Percentiles rank a stretch among this genome's conserved stretches.
phyloP scores from a whole-genome alignment of 2,113 vertebrate species.

The Crotalus viridis region DNA sequence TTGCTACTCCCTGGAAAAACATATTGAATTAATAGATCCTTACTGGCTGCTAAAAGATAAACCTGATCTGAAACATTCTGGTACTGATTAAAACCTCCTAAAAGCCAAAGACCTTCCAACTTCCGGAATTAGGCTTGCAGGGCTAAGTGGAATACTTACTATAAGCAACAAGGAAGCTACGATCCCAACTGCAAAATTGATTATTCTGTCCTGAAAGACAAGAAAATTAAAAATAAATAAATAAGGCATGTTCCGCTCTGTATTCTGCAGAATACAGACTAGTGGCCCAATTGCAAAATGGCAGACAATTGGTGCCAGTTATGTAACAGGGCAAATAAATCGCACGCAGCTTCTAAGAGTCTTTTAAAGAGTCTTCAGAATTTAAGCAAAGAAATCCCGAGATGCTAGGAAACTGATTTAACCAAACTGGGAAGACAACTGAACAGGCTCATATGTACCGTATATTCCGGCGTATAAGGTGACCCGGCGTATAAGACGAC shows the following conservation, averaged over 20 bases:
- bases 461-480: too few relatives aligned
- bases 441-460: too few relatives aligned
- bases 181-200: constrained; percentile 88
- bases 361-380: not conserved
- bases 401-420: not conserved
- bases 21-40: not conserved
- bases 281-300: not conserved
- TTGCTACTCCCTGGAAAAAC: too few relatives aligned
- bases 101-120: not conserved
- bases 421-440: not conserved
- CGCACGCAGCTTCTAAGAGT: not conserved
- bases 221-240: not conserved
- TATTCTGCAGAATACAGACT: not conserved
- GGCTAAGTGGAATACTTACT: constrained; percentile 77
- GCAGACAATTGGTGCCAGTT: not conserved
- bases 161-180: constrained; percentile 85
- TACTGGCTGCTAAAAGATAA: not conserved
- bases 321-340: not conserved
- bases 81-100: too few relatives aligned
- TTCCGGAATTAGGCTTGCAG: rapidly evolving
- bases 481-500: too few relatives aligned
- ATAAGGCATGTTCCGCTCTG: rapidly evolving
- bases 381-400: not conserved
- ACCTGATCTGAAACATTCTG: not conserved
- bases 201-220: constrained; percentile 86